phyloP scores from a whole-genome alignment of 2,888 invertebrate genomes.

The Apotomis betuletana region DNA sequence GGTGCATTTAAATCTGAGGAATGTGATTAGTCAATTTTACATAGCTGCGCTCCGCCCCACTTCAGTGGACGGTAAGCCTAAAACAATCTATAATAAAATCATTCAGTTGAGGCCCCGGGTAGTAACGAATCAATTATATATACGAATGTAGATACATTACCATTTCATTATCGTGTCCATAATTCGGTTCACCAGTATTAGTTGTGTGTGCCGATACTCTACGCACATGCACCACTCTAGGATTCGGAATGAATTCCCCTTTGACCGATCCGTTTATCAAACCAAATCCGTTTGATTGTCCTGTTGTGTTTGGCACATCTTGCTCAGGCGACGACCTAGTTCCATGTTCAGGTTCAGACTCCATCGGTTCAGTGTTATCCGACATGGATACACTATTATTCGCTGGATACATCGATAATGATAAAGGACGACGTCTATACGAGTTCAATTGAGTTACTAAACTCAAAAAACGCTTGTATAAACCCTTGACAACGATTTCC shows the following conservation, averaged over 20 bases:
- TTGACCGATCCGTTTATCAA: constrained; percentile 43
- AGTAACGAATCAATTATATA: background rate
- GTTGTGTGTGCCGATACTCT: constrained; percentile 68
- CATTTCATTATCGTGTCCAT: constrained; percentile 50
- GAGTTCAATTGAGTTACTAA: constrained; percentile 48
- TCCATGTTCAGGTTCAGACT: constrained; percentile 16
- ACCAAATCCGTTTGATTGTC: constrained; percentile 46
- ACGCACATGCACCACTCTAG: constrained; percentile 54
- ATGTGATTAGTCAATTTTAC: no score
- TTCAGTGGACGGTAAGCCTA: no score
- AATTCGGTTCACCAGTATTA: constrained; percentile 51
- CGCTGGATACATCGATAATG: background rate
- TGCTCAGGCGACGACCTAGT: constrained; percentile 18
- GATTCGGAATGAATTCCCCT: constrained; percentile 41
- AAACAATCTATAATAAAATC: no score
- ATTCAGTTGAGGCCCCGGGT: no score
- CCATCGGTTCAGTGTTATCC: constrained; percentile 27
- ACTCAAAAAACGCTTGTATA: constrained; percentile 54
- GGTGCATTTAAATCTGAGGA: no score
- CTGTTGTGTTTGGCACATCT: background rate
- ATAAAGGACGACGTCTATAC: constrained; percentile 22
- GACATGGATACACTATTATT: background rate
- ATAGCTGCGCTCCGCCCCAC: no score
- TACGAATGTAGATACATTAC: constrained; percentile 47
- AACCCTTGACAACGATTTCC: constrained; percentile 51